A percentile compares a stretch with the other conserved stretches of the same genome.
Evolutionary conservation across 2,888 invertebrate genomes (phyloP).

Genomic region (Cosmia trapezina): DNA sequence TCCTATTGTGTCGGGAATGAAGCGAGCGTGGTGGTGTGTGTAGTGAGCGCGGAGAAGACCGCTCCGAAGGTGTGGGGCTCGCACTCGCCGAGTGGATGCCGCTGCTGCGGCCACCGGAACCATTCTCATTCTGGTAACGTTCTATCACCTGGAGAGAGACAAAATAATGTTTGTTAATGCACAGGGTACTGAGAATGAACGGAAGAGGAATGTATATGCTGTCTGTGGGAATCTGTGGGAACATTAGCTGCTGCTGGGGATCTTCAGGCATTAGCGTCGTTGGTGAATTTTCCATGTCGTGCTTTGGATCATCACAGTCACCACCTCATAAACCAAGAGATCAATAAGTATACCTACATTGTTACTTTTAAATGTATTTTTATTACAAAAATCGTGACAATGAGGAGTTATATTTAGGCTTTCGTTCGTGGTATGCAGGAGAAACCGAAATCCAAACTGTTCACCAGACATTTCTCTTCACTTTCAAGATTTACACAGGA

Average conservation of each 20-base stretch:
- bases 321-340: too few species aligned
- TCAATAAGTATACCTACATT: too few species aligned
- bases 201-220: too few species aligned
- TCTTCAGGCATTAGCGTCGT: too few species aligned
- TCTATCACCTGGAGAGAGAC: conserved; percentile 91
- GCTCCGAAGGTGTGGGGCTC: conserved; percentile 86
- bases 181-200: too few species aligned
- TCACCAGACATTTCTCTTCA: conserved; percentile 35
- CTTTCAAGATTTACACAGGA: conserved; percentile 58
- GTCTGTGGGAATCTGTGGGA: too few species aligned
- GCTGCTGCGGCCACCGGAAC: conserved; percentile 91
- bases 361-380: too few species aligned
- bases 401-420: conserved; percentile 17
- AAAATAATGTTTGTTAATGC: too few species aligned
- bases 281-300: too few species aligned
- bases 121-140: conserved; percentile 91
- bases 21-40: conserved; percentile 71
- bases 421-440: conserved; percentile 43
- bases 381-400: conserved; percentile 1
- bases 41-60: conserved; percentile 85
- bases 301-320: too few species aligned
- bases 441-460: conserved; percentile 44
- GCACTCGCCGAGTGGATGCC: conserved; percentile 90
- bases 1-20: conserved; percentile 78
- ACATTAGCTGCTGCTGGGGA: too few species aligned